Percentiles rank a stretch among this genome's conserved stretches.
These are phyloP conservation scores for Platysteira castanea DNA, from an alignment of 2,113 vertebrate genomes.

Conservation along the genomic window DNA sequence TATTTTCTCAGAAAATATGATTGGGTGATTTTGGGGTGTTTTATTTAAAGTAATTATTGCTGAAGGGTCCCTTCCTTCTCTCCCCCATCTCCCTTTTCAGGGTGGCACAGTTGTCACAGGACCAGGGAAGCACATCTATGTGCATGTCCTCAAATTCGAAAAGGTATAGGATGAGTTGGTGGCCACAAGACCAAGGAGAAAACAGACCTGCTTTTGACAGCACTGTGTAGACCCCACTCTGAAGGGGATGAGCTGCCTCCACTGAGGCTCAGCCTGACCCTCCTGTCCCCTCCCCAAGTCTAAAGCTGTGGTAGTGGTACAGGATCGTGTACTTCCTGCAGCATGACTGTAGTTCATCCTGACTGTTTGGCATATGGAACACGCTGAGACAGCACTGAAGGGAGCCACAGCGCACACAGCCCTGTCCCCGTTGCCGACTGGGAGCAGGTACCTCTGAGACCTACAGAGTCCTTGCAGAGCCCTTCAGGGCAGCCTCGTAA, in stretches of 20 bases:
- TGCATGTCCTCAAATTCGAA: neutral
- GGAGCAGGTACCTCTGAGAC: neutral
- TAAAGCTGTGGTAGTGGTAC: neutral
- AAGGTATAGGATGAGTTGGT: neutral
- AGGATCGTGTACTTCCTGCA: accelerated
- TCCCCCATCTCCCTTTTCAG: neutral
- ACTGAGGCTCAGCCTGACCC: neutral
- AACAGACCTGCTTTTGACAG: neutral
- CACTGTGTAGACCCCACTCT: neutral
- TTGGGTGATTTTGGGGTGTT: neutral
- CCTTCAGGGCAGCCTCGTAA: neutral
- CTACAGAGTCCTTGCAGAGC: neutral
- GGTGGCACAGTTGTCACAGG: neutral
- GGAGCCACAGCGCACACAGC: neutral
- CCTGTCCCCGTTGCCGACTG: accelerated
- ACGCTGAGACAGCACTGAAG: accelerated
- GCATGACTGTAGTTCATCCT: neutral
- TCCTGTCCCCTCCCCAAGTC: neutral
- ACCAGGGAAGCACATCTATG: accelerated
- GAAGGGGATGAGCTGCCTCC: neutral
- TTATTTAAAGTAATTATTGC: neutral
- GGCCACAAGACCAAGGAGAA: neutral
- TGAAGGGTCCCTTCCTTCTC: neutral
- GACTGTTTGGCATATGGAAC: accelerated
- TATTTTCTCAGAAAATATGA: neutral